These are phyloP conservation scores for human DNA, from an alignment of 2,113 vertebrate species.

Conservation along the genomic window GRCh38 chr17:19007501-19008000, in stretches of 20 bases:
- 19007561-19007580: no score
- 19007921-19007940: not conserved
- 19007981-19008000: not conserved
- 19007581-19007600: no score
- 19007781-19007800: not conserved
- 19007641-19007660: not conserved
- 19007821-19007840: not conserved
- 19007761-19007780: not conserved
- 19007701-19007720: not conserved
- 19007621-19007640: not conserved
- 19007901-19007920: not conserved
- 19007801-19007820: not conserved
- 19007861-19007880: not conserved
- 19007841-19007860: not conserved
- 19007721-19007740: not conserved
- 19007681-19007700: not conserved
- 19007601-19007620: no score
- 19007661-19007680: not conserved
- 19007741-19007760: not conserved
- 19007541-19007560: no score
- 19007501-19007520: no score
- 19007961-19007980: not conserved
- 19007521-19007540: no score
- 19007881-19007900: not conserved
- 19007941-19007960: not conserved